phyloP scores from a whole-genome alignment of 2,888 invertebrate species.

The Pilophorus perplexus region DNA sequence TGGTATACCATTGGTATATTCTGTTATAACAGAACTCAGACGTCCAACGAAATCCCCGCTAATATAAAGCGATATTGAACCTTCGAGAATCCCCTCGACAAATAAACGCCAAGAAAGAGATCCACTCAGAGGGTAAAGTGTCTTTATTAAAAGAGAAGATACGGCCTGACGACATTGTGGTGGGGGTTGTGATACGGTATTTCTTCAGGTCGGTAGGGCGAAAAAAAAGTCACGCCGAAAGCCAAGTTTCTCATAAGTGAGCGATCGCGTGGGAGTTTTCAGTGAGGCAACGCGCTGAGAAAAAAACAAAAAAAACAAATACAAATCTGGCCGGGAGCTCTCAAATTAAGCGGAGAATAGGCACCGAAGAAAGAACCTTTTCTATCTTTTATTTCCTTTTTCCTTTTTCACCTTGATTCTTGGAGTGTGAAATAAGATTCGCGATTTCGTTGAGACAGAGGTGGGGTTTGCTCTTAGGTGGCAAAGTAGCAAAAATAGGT shows the following conservation, averaged over 20 bases:
- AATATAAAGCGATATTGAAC: constrained; percentile 5
- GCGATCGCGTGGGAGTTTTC: constrained; percentile 28
- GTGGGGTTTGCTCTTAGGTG: no score
- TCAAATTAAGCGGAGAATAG: neutral
- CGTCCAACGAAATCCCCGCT: no score
- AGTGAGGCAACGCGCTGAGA: no score
- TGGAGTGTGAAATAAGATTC: constrained; percentile 7
- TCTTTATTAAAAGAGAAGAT: constrained; percentile 6
- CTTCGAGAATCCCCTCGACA: neutral
- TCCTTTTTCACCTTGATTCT: neutral
- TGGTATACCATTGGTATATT: no score
- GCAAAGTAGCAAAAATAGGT: no score
- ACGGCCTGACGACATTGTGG: neutral
- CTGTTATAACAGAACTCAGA: no score
- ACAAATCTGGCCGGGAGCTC: neutral
- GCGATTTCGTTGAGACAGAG: no score
- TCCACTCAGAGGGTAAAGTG: neutral
- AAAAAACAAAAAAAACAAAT: no score
- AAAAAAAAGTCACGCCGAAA: neutral
- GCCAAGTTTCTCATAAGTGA: constrained; percentile 27
- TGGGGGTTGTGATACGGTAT: neutral
- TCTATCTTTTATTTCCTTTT: neutral
- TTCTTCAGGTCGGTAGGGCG: neutral
- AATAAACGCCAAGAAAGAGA: neutral
- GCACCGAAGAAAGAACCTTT: neutral